Evolutionary conservation across 2,797 vertebrate genomes (phyloP), one percentile per base, ranked within the genome.

Genomic region (Danio kyathit): DNA sequence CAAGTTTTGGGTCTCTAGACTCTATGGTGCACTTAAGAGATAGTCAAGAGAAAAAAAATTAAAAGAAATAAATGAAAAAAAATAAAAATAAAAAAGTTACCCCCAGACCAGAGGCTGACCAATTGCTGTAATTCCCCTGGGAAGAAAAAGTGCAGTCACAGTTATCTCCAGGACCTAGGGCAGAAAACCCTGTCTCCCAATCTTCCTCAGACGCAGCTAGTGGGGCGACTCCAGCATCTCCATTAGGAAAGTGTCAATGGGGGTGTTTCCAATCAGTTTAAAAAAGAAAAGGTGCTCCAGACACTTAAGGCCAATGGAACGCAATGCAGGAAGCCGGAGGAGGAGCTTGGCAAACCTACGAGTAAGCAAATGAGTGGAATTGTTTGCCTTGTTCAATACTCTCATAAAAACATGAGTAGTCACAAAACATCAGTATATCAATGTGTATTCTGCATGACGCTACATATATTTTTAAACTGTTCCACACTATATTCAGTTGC

Each of bases 271-370:
- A 0, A 99, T 99, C 83, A 99, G 92, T 92, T 99, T 99, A 92
- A 99, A 99, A 94, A 99, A 99, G 92, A 99, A 99, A 41, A 99
- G 96, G 89, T 99, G 97, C 93, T 99, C 97, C 93, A 99, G 92
- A 90, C 97, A 99, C 85, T 99, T 99, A 87, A 99, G 90, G 86
- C 97, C 97, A 0, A 99, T 99, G 86, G 97, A 99, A 79, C 97
- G 94, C 91, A 99, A 92, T 0, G 97, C 97, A 0, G 97, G 97
- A 87, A 99, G 95, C 79, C 97, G 94, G 67, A 98, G 94, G 0
- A 99, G 95, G 59, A 99, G 95, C 89, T 99, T 99, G 71, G 97
- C 97, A 87, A 99, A 99, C 92, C 97, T 98, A 90, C 19, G 29
- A 29, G 29, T 3, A 38, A 16, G 7, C 56, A 72, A 52, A 9